Conservation (phyloP, 2,888 invertebrate genomes). For the Melipona beecheii region DNA sequence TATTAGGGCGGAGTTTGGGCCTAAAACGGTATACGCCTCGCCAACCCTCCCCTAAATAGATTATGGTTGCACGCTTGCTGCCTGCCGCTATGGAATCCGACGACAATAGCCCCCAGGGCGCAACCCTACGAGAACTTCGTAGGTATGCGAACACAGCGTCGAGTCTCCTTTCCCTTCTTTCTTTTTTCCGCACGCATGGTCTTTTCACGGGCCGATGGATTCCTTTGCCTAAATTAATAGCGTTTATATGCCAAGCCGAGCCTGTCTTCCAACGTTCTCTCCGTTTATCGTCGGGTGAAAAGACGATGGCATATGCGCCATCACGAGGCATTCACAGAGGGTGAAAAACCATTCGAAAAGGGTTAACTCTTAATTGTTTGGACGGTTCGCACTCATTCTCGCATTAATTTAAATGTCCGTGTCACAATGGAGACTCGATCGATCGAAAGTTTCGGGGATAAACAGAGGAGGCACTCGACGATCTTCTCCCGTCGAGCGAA, state of each 20-base stretch:
- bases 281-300: conserved; percentile 7
- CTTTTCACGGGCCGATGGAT: conserved; percentile 81
- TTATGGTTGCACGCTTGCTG: conserved; percentile 73
- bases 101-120: conserved; percentile 78
- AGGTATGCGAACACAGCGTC: conserved; percentile 69
- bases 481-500: neutral
- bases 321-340: conserved; percentile 42
- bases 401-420: conserved; percentile 59
- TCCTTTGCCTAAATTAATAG: conserved; percentile 82
- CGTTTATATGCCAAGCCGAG: conserved; percentile 77
- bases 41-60: conserved; percentile 60
- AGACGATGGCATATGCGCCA: conserved; percentile 73
- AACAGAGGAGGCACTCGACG: conserved; percentile 41
- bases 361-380: conserved; percentile 5
- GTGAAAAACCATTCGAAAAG: neutral
- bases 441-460: conserved; percentile 59
- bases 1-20: conserved; percentile 72
- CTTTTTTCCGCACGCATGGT: conserved; percentile 57
- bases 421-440: conserved; percentile 58
- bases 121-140: conserved; percentile 68
- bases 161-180: conserved; percentile 51
- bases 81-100: conserved; percentile 62
- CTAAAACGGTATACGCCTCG: conserved; percentile 39
- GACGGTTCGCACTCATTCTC: conserved; percentile 33
- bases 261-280: conserved; percentile 62